A percentile compares a stretch with the other conserved stretches of the same genome.
phyloP scores from a whole-genome alignment of 2,888 invertebrate genomes.

The Melanostoma mellinum region DNA sequence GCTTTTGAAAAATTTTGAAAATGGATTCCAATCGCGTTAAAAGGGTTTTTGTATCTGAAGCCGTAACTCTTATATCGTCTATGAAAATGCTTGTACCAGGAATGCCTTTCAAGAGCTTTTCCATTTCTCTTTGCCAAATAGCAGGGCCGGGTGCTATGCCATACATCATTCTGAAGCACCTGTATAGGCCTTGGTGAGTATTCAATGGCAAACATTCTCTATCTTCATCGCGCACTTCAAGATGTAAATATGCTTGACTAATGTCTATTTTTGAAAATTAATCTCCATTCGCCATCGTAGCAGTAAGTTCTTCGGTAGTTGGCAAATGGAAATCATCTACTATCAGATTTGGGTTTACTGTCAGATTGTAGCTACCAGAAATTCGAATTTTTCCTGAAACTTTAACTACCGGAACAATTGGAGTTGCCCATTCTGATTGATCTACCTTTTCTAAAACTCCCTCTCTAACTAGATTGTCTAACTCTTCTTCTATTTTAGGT shows the following conservation, averaged over 20 bases:
- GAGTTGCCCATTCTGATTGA: slow-evolving; percentile 14
- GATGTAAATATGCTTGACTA: slow-evolving; percentile 77
- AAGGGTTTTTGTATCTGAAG: slow-evolving; percentile 1
- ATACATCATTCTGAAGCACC: slow-evolving; percentile 75
- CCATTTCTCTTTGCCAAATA: slow-evolving; percentile 76
- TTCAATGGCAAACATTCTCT: slow-evolving; percentile 76
- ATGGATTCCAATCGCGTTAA: background rate
- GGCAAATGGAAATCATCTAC: slow-evolving; percentile 13
- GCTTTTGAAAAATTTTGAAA: slow-evolving; percentile 9
- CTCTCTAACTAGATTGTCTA: slow-evolving; percentile 1
- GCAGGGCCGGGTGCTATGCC: slow-evolving; percentile 77
- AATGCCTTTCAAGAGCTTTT: slow-evolving; percentile 73
- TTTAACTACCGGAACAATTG: slow-evolving; percentile 21
- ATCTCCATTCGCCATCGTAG: slow-evolving; percentile 64
- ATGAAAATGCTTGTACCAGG: slow-evolving; percentile 74
- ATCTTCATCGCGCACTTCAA: slow-evolving; percentile 75
- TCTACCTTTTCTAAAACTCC: slow-evolving; percentile 15
- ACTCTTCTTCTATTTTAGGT: slow-evolving; percentile 10
- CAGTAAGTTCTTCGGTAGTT: slow-evolving; percentile 68
- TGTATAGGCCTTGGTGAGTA: slow-evolving; percentile 77
- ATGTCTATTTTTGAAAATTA: slow-evolving; percentile 75
- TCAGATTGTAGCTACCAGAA: slow-evolving; percentile 10
- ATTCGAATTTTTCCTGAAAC: slow-evolving; percentile 9
- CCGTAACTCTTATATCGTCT: slow-evolving; percentile 31
- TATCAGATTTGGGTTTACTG: slow-evolving; percentile 5